A percentile compares a stretch with the other conserved stretches of the same genome.
Evolutionary conservation across 2,113 vertebrate genomes (phyloP).

Genomic region (Platysternon megacephalum): DNA sequence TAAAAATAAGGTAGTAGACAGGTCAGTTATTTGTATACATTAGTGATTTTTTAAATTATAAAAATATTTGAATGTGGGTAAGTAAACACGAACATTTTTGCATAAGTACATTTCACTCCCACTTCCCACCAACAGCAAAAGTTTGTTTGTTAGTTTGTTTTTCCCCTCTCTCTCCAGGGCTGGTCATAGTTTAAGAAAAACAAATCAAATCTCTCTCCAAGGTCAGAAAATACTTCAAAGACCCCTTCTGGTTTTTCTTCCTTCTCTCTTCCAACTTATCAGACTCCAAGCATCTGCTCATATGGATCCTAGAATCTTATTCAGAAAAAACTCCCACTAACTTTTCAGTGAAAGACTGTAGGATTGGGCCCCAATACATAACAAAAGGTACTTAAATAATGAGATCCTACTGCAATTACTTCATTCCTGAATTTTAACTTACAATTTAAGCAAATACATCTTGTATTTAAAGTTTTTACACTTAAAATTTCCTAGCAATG

Average conservation of each 20-base stretch:
- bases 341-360: neutral
- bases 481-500: neutral
- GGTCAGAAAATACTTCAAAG: conserved; percentile 64
- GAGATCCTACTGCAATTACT: conserved; percentile 9
- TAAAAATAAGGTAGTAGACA: neutral
- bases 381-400: neutral
- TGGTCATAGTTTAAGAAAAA: conserved; percentile 39
- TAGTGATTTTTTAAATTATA: neutral
- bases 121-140: neutral
- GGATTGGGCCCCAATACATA: neutral
- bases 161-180: neutral
- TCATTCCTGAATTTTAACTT: conserved; percentile 23
- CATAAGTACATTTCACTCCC: neutral
- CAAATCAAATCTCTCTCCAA: conserved; percentile 53
- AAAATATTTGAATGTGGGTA: neutral
- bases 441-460: neutral
- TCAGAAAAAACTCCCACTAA: conserved; percentile 1
- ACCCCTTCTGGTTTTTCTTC: neutral
- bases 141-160: neutral
- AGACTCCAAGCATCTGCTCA: conserved; percentile 29
- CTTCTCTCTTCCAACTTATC: conserved; percentile 44
- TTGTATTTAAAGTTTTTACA: neutral
- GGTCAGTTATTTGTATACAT: neutral
- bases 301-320: conserved; percentile 34
- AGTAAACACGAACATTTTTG: neutral